Conservation (phyloP, 2,797 vertebrate genomes). For the Triplophysa bombifrons region DNA sequence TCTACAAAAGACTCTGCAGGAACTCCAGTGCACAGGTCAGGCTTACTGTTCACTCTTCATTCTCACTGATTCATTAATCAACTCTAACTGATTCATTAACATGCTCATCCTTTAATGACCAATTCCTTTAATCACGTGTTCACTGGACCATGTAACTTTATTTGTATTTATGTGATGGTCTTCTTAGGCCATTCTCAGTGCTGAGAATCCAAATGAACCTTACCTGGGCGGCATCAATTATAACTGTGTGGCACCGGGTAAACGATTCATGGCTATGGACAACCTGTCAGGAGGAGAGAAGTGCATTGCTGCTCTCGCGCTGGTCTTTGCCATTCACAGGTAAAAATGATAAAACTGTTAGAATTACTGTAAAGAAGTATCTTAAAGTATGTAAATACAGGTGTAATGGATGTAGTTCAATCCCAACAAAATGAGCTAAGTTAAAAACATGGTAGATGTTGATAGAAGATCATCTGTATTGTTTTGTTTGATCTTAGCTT, state of each 20-base stretch:
- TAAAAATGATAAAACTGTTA: constrained; percentile 54
- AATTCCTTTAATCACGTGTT: not conserved
- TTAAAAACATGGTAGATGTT: too few species aligned
- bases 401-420: not conserved
- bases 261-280: constrained; percentile 97
- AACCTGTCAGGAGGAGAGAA: constrained; percentile 95
- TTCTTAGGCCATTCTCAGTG: constrained; percentile 89
- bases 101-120: not conserved
- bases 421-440: not conserved
- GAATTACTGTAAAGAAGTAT: too few species aligned
- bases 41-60: constrained; percentile 6
- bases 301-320: constrained; percentile 89
- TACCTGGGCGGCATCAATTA: constrained; percentile 92
- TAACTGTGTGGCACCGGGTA: constrained; percentile 92
- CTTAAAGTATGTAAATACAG: not conserved
- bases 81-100: not conserved
- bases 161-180: constrained; percentile 45
- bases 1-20: constrained; percentile 93
- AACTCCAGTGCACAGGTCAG: constrained; percentile 91
- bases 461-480: not conserved
- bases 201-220: constrained; percentile 92
- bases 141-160: not conserved
- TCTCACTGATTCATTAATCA: not conserved
- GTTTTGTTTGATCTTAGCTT: constrained; percentile 75
- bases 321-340: constrained; percentile 95